Base-by-base conservation (phyloP, 2,797 vertebrate genomes). In the Molossus molossus region DNA sequence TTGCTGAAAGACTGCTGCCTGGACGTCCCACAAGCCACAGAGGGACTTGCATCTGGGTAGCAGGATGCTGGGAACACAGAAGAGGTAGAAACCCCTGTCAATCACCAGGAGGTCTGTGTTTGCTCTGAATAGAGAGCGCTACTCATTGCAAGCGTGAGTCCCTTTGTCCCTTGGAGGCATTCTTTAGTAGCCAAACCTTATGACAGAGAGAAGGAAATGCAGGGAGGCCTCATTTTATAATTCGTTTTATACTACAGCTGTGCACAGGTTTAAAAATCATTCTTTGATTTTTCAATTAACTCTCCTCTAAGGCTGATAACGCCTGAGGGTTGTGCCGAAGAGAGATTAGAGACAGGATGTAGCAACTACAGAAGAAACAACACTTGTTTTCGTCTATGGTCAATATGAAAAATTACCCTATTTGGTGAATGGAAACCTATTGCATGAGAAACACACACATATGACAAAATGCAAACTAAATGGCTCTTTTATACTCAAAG, bases 221-320 rank as follows among this genome's bases (percentile, higher is more conserved):
- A 33, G 50, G 85, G 25, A 95, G 62, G 73, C 12, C 25, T 3
- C 37, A 25, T 70, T 96, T 80, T 37, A 90, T 79, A 95, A 96
- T 55, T 70, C 12, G 0, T 15, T 77, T 91, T 92, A 89, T 65
- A 60, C 45, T 81, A 50, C 45, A 87, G 27, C 83, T 95, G 65
- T 95, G 76, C 21, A 96, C 75, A 94, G 70, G 85, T 93, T 97
- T 94, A 58, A 91, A 93, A 97, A 73, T 94, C 65, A 73, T 88
- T 81, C 92, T 97, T 79, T 94, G 90, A 96, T 97, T 97, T 97
- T 97, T 97, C 94, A 91, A 88, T 97, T 98, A 92, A 87, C 89
- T 97, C 82, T 92, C 27, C 53, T 97, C 75, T 87, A 48, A 55
- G 82, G 65, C 70, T 89, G 90, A 95, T 94, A 97, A 96, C 87